A percentile compares a stretch with the other conserved stretches of the same genome.
phyloP scores from a whole-genome alignment of 2,888 invertebrate genomes.

The Melanargia galathea region DNA sequence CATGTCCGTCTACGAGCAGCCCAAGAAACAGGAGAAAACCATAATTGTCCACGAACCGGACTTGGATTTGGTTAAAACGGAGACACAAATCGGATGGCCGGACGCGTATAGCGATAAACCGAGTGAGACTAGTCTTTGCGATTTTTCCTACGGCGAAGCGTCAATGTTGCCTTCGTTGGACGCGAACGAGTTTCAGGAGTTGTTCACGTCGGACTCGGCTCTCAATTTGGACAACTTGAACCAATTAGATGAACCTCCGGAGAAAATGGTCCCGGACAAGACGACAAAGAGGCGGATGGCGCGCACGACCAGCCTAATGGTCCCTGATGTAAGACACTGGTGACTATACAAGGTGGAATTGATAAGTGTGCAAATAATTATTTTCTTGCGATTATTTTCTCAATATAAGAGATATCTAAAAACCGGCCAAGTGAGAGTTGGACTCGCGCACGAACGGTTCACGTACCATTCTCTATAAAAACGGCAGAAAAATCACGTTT shows the following conservation, averaged over 20 bases:
- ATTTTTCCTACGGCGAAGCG: slow-evolving; percentile 66
- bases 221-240: slow-evolving; percentile 54
- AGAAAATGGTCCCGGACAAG: slow-evolving; percentile 50
- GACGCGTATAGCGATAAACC: slow-evolving; percentile 50
- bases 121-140: slow-evolving; percentile 59
- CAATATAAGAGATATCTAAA: too few species aligned
- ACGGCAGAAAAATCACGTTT: too few species aligned
- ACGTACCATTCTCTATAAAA: too few species aligned
- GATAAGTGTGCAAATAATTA: too few species aligned
- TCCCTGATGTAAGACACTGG: slow-evolving; percentile 46
- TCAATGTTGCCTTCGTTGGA: slow-evolving; percentile 55
- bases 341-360: too few species aligned
- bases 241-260: slow-evolving; percentile 46
- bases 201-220: slow-evolving; percentile 53
- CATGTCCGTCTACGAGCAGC: slow-evolving; percentile 47
- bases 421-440: too few species aligned
- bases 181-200: slow-evolving; percentile 58
- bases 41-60: slow-evolving; percentile 55
- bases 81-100: slow-evolving; percentile 61
- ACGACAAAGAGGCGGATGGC: slow-evolving; percentile 49
- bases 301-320: slow-evolving; percentile 52
- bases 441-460: too few species aligned
- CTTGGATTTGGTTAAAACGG: slow-evolving; percentile 59
- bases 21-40: slow-evolving; percentile 52
- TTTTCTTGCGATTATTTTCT: too few species aligned